Conservation (phyloP, 2,113 vertebrate species). For the Rhegmatorhina hoffmannsi region DNA sequence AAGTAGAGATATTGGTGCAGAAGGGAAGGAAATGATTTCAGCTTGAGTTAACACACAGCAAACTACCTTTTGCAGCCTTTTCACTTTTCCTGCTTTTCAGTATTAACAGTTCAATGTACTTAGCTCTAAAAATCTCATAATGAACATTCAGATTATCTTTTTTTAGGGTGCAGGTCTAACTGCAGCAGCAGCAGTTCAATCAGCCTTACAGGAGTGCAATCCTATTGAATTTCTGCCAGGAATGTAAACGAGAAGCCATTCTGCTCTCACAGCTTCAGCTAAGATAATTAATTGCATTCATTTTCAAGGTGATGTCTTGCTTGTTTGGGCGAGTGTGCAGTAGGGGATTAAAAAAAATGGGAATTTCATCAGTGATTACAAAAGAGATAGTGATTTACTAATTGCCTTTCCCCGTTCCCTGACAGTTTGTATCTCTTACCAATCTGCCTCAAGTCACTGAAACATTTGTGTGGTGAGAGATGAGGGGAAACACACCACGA, state of each 20-base stretch:
- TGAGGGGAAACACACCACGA: not conserved
- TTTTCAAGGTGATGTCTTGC: constrained; percentile 61
- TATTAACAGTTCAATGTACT: not conserved
- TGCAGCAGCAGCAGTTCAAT: not conserved
- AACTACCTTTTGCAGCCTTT: not conserved
- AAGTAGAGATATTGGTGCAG: not conserved
- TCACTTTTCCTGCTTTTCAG: not conserved
- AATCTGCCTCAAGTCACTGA: constrained; percentile 41
- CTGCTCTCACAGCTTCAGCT: constrained; percentile 39
- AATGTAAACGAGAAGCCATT: constrained; percentile 44
- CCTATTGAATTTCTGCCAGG: constrained; percentile 37
- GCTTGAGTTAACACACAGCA: not conserved
- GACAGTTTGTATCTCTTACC: constrained; percentile 21
- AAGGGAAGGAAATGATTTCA: not conserved
- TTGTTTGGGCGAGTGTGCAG: constrained; percentile 45
- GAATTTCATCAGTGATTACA: constrained; percentile 54
- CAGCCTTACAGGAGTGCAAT: not conserved
- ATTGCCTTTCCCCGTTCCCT: constrained; percentile 53
- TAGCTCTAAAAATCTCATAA: not conserved
- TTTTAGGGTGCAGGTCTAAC: not conserved
- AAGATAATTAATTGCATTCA: constrained; percentile 62
- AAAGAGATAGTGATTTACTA: constrained; percentile 55
- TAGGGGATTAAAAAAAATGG: not conserved
- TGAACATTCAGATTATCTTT: not conserved
- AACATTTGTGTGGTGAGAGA: not conserved